Base-by-base conservation (phyloP, 2,113 vertebrate genomes). In the Phalacrocorax aristotelis region DNA sequence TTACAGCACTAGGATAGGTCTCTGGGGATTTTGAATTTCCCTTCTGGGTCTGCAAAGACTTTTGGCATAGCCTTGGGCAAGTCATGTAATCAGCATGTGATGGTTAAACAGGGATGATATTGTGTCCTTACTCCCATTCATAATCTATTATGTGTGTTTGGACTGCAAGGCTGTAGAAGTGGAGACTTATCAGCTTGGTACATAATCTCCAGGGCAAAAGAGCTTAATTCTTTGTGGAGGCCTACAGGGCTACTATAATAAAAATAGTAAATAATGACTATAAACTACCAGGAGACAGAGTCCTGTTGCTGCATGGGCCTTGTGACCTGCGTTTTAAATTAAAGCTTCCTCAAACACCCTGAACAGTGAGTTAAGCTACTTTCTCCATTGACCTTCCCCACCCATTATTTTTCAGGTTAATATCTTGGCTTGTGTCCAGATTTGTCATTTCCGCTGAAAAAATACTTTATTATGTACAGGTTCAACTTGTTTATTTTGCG, bases 231-330 rank as follows among this genome's bases (percentile, higher is more conserved):
- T 86, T 60, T 29, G 15, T 18, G 30, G 62, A 91, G 76, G 22
- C 11, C 65, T 94, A 49, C 30, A 69, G 49, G 49, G 29, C 26
- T 80, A 17, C 27, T 61, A 8, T 13, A 76, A 76, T 29, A 54
- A 94, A 97, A 87, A 82, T 23, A 46, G 49, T 82, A 65, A 91
- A 82, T 87, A 93, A 72, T n/a, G n/a, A 29, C 65, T 65, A 17
- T 15, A 51, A 74, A 84, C 13, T 49, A 40, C 15, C 46, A 46
- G 17, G 58, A 65, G 81, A 82, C 44, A 49, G 48, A 65, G 26
- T 44, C 72, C 70, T 68, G 25, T 15, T 87, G 54, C 54, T 85
- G 20, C n/a, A 23, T 0, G 4, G 77, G 34, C 36, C 74, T 22
- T 32, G 87, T 82, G 89, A 87, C 30, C 27, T 8, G 34, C 87